phyloP scores from a whole-genome alignment of 2,888 invertebrate species.

The Nebria salina region DNA sequence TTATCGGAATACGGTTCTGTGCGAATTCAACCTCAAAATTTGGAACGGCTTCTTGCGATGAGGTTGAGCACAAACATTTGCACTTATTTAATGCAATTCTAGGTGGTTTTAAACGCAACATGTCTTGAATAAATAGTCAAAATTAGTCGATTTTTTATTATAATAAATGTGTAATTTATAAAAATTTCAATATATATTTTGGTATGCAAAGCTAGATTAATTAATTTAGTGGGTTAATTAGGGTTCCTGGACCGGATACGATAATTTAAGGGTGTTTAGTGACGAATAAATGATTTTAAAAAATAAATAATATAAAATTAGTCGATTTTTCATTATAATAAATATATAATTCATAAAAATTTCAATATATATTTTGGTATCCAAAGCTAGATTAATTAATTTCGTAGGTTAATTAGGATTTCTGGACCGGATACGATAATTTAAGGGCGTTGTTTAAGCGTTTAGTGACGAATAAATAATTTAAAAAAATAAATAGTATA shows the following conservation, averaged over 20 bases:
- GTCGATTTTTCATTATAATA: background rate
- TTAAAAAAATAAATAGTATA: background rate
- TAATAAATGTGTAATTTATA: background rate
- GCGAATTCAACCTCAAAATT: constrained; percentile 67
- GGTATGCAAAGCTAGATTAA: no score
- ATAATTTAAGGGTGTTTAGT: no score
- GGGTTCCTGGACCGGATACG: no score
- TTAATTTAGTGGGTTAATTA: no score
- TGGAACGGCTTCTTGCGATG: background rate
- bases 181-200: background rate
- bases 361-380: no score
- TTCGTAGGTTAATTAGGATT: no score
- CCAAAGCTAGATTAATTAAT: no score
- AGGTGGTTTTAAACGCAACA: background rate
- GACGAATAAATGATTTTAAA: no score
- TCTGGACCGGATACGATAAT: no score
- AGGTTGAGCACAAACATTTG: background rate
- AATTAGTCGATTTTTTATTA: background rate
- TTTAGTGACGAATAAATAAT: no score
- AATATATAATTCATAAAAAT: background rate
- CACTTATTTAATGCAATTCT: background rate
- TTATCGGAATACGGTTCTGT: constrained; percentile 72
- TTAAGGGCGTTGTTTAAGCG: no score
- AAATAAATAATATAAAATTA: background rate
- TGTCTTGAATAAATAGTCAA: background rate